Conservation (phyloP, 2,113 vertebrate species). For the Urocynchramus pylzowi region DNA sequence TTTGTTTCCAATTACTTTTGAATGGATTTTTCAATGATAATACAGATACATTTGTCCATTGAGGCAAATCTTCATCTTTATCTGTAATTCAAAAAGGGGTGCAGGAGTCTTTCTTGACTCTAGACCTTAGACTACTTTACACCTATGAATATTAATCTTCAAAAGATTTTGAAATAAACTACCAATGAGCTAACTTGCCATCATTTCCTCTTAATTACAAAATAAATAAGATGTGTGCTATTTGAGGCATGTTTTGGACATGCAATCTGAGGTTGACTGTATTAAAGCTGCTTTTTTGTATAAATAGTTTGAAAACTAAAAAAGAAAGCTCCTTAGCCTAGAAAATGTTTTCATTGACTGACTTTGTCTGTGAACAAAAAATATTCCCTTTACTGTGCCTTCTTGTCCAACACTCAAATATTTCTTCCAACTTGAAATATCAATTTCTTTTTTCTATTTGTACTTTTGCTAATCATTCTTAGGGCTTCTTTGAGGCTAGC, state of each 20-base stretch:
- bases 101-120: background rate
- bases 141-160: background rate
- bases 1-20: background rate
- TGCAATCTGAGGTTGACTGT: background rate
- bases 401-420: background rate
- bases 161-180: conserved; percentile 1
- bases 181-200: background rate
- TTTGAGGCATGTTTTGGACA: background rate
- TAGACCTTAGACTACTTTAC: background rate
- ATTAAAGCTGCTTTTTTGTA: background rate
- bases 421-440: background rate
- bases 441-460: background rate
- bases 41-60: background rate
- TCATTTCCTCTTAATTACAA: background rate
- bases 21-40: background rate
- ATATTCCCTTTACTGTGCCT: background rate
- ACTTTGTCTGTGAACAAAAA: background rate
- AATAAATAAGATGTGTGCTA: background rate
- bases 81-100: background rate
- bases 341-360: background rate
- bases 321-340: background rate
- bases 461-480: background rate
- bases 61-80: background rate
- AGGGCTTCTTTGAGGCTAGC: background rate
- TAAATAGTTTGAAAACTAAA: background rate